Conservation (phyloP, 1,140 invertebrate genomes). For the Stenopsyche tienmushanensis region DNA sequence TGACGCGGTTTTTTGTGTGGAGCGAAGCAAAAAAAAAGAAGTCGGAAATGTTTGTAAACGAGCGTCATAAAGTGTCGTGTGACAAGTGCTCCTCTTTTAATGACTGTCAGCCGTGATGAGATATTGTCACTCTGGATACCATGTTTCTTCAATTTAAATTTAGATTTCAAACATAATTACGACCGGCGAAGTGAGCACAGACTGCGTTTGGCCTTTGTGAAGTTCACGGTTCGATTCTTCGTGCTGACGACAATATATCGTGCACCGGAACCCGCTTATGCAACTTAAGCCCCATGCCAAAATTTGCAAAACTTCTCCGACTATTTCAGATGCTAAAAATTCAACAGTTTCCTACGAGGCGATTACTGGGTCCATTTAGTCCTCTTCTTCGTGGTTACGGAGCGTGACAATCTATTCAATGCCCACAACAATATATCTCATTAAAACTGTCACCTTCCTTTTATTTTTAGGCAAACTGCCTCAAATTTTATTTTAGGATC, state of each 20-base stretch:
- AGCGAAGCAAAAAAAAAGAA: slow-evolving; percentile 30
- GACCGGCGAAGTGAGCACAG: background rate
- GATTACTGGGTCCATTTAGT: too few species aligned
- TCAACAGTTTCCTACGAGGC: too few species aligned
- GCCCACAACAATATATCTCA: too few species aligned
- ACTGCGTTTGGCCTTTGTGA: background rate
- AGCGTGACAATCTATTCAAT: too few species aligned
- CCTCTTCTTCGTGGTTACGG: too few species aligned
- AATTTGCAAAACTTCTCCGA: too few species aligned
- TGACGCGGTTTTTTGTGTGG: background rate
- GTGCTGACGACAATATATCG: background rate
- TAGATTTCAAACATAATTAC: slow-evolving; percentile 7
- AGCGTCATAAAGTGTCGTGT: slow-evolving; percentile 42
- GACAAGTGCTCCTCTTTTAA: slow-evolving; percentile 39
- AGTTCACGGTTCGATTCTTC: slow-evolving; percentile 11
- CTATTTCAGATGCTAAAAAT: too few species aligned
- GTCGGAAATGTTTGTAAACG: slow-evolving; percentile 42
- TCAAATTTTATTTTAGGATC: too few species aligned
- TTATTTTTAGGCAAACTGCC: too few species aligned
- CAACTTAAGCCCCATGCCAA: too few species aligned
- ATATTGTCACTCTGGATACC: slow-evolving; percentile 37
- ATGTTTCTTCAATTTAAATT: slow-evolving; percentile 10
- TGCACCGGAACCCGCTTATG: too few species aligned
- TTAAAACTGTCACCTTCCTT: too few species aligned
- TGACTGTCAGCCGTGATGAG: slow-evolving; percentile 42